Evolutionary conservation across 2,113 vertebrate genomes (phyloP).

Genomic region (Erpornis zantholeuca): DNA sequence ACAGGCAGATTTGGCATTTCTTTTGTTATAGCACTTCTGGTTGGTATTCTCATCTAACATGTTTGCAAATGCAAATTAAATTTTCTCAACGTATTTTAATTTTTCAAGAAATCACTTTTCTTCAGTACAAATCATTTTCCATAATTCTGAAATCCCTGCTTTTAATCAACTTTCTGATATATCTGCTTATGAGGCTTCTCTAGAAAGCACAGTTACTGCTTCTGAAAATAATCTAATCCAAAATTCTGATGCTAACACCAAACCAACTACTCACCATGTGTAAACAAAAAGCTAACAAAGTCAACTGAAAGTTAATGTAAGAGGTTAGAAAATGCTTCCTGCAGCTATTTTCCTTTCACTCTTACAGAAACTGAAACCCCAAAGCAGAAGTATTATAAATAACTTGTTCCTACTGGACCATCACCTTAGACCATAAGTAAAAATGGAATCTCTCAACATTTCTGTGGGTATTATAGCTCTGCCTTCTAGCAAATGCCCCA

Average conservation of each 20-base stretch:
- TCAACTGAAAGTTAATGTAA: background rate
- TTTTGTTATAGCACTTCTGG: background rate
- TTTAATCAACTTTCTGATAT: background rate
- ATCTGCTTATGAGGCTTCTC: background rate
- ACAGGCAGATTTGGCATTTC: background rate
- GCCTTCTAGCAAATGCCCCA: background rate
- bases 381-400: background rate
- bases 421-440: background rate
- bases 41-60: background rate
- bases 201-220: background rate
- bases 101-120: background rate
- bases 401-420: background rate
- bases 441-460: background rate
- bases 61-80: background rate
- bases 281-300: background rate
- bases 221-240: background rate
- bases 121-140: background rate
- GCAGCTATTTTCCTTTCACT: background rate
- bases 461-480: background rate
- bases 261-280: background rate
- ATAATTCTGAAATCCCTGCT: background rate
- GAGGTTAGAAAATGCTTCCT: background rate
- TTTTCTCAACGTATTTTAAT: background rate
- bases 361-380: background rate
- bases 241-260: background rate